Percentiles rank a stretch among this genome's conserved stretches.
Conservation (phyloP, 2,888 invertebrate genomes). For the Cosmorhoe ocellata region DNA sequence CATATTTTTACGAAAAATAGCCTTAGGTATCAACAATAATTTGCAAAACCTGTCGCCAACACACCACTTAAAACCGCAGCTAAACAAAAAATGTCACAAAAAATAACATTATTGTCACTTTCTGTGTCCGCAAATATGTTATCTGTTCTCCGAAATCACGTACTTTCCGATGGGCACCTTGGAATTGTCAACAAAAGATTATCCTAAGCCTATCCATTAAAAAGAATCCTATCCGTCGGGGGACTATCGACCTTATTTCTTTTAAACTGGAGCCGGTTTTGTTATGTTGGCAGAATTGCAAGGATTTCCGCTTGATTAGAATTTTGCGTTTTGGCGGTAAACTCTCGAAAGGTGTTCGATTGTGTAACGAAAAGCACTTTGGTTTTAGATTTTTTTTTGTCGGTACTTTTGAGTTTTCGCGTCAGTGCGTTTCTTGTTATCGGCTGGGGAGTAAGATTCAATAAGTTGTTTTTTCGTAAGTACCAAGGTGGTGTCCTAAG, state of each 20-base stretch:
- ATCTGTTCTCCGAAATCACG: slow-evolving; percentile 58
- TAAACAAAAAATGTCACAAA: slow-evolving; percentile 20
- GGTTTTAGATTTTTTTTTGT: slow-evolving; percentile 42
- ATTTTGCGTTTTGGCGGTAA: slow-evolving; percentile 53
- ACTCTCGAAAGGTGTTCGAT: slow-evolving; percentile 73
- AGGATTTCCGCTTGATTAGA: slow-evolving; percentile 59
- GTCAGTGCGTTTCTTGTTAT: slow-evolving; percentile 48
- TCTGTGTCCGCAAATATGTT: slow-evolving; percentile 43
- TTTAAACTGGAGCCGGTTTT: slow-evolving; percentile 21
- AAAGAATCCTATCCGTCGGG: slow-evolving; percentile 35
- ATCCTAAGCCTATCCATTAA: slow-evolving; percentile 54
- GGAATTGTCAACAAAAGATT: slow-evolving; percentile 77
- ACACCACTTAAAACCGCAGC: slow-evolving; percentile 20
- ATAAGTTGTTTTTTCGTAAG: neutral
- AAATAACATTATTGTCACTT: slow-evolving; percentile 59
- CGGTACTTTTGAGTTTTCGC: slow-evolving; percentile 48
- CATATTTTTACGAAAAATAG: too few species aligned
- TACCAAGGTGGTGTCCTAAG: neutral
- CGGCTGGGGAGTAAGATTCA: slow-evolving; percentile 26
- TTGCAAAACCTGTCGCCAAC: slow-evolving; percentile 18
- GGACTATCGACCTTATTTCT: slow-evolving; percentile 15
- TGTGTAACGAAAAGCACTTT: slow-evolving; percentile 60
- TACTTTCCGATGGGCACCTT: slow-evolving; percentile 55
- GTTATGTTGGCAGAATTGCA: slow-evolving; percentile 20
- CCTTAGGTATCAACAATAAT: neutral